Percentiles rank a stretch among this genome's conserved stretches.
Conservation (phyloP, 2,888 invertebrate genomes). For the Pegoplata infirma region DNA sequence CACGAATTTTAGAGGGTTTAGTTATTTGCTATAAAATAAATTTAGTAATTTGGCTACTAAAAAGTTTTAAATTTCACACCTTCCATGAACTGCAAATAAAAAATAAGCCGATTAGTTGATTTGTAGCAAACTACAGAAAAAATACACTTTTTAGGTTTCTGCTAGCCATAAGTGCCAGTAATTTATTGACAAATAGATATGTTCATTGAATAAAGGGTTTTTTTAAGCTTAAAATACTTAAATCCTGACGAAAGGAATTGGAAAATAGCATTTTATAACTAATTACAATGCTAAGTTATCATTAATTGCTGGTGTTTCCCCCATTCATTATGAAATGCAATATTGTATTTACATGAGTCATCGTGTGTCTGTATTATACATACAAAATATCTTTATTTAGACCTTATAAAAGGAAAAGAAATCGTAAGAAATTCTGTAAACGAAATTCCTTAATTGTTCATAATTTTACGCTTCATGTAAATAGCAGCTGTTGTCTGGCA, state of each 20-base stretch:
- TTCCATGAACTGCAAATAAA: constrained; percentile 28
- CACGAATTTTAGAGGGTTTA: constrained; percentile 17
- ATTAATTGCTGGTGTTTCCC: background rate
- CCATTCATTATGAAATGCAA: background rate
- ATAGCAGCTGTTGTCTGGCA: constrained; percentile 24
- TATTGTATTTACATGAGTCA: background rate
- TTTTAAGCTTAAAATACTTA: background rate
- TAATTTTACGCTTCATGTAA: constrained; percentile 26
- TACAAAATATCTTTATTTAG: background rate
- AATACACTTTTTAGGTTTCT: constrained; percentile 38
- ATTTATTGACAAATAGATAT: constrained; percentile 32
- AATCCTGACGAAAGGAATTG: background rate
- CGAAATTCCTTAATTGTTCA: constrained; percentile 29
- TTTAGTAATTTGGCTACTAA: constrained; percentile 44
- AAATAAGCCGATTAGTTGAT: constrained; percentile 56
- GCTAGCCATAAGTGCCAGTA: constrained; percentile 22
- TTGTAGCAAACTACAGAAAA: constrained; percentile 38
- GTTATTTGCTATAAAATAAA: constrained; percentile 29
- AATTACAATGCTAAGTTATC: too few relatives aligned
- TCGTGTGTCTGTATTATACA: background rate
- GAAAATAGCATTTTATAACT: background rate
- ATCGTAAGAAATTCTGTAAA: background rate
- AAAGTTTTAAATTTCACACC: constrained; percentile 57
- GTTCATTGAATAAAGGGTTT: constrained; percentile 35
- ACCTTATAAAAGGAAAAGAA: background rate